These are phyloP conservation scores for Bellardia bayeri DNA, from an alignment of 2,888 invertebrate genomes.

Conservation along the genomic window DNA sequence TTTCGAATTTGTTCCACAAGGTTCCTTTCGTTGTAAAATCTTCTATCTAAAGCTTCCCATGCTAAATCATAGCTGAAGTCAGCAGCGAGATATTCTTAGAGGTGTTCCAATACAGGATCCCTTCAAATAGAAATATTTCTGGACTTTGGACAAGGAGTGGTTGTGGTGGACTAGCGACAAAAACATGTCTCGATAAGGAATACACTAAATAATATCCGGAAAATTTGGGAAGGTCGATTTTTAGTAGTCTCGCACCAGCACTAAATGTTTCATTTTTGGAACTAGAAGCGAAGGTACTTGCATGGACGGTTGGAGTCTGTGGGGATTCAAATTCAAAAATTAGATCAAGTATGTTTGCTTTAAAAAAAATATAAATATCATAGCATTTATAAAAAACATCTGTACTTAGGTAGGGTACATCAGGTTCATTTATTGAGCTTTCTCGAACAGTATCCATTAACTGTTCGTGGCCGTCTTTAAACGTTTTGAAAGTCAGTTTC, in stretches of 20 bases:
- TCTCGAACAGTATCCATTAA: slow-evolving; percentile 32
- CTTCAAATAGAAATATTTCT: slow-evolving; percentile 61
- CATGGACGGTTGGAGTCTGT: slow-evolving; percentile 35
- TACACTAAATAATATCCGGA: slow-evolving; percentile 40
- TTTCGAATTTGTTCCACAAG: slow-evolving; percentile 47
- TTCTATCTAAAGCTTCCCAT: slow-evolving; percentile 20
- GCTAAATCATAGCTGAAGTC: slow-evolving; percentile 55
- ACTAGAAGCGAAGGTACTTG: slow-evolving; percentile 39
- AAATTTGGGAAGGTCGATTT: slow-evolving; percentile 39
- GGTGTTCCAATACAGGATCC: slow-evolving; percentile 44
- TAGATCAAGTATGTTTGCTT: slow-evolving; percentile 31
- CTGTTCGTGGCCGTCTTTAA: slow-evolving; percentile 50
- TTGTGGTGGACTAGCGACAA: slow-evolving; percentile 50
- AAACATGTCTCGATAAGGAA: slow-evolving; percentile 56
- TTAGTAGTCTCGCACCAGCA: slow-evolving; percentile 28
- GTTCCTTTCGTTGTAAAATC: slow-evolving; percentile 44
- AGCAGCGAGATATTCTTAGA: slow-evolving; percentile 43
- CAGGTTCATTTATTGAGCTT: slow-evolving; percentile 24
- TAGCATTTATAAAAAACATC: slow-evolving; percentile 44
- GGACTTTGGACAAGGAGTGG: slow-evolving; percentile 36
- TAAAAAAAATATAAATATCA: slow-evolving; percentile 43
- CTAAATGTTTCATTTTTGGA: slow-evolving; percentile 17
- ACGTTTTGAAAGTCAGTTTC: slow-evolving; percentile 42
- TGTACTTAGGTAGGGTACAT: slow-evolving; percentile 29
- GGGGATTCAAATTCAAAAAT: slow-evolving; percentile 41